These are phyloP conservation scores for Chrysina gloriosa DNA, from an alignment of 2,888 invertebrate species.

Conservation along the genomic window DNA sequence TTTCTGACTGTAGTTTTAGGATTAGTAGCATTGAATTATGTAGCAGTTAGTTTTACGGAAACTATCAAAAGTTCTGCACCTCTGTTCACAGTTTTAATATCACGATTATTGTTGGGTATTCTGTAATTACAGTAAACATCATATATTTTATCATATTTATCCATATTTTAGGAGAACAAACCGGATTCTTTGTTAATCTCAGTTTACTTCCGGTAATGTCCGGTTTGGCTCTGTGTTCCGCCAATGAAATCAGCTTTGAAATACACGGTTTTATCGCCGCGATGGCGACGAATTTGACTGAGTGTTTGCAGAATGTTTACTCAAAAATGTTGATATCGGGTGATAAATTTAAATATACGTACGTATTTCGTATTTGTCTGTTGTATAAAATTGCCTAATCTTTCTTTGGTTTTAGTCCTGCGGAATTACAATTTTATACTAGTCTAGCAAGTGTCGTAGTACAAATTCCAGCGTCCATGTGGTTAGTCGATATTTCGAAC, in stretches of 20 bases:
- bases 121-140: constrained; percentile 14
- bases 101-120: constrained; percentile 72
- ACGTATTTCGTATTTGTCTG: constrained; percentile 60
- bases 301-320: constrained; percentile 84
- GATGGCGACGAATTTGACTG: constrained; percentile 82
- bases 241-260: constrained; percentile 82
- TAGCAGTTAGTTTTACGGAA: constrained; percentile 84
- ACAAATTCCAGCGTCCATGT: constrained; percentile 77
- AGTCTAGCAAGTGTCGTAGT: constrained; percentile 78
- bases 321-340: constrained; percentile 82
- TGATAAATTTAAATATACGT: constrained; percentile 80
- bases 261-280: constrained; percentile 78
- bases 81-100: constrained; percentile 81
- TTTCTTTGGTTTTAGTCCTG: constrained; percentile 69
- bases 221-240: constrained; percentile 79
- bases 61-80: constrained; percentile 86
- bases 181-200: constrained; percentile 75
- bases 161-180: constrained; percentile 70
- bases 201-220: constrained; percentile 83
- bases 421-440: constrained; percentile 83
- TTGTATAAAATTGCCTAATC: not conserved
- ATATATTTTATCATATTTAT: not conserved
- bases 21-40: constrained; percentile 79
- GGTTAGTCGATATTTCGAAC: constrained; percentile 73
- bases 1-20: constrained; percentile 81